Conservation (phyloP, 2,113 vertebrate genomes). For the Ammodytes dubius region DNA sequence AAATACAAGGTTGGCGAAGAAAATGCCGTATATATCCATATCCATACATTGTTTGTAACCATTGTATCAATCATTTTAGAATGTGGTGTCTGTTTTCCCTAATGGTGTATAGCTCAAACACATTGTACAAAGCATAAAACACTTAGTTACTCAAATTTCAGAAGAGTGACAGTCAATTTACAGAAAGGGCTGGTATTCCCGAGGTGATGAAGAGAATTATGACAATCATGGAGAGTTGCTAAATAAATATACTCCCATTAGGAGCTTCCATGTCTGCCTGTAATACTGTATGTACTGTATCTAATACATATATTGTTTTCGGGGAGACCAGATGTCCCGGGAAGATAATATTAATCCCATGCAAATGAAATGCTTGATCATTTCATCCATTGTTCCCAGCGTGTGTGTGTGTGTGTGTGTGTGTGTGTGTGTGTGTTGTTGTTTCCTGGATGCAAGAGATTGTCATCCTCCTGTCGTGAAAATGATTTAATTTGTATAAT, state of each 20-base stretch:
- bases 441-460: background rate
- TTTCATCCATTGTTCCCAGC: constrained; percentile 24
- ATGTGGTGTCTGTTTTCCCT: background rate
- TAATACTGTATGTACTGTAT: constrained; percentile 40
- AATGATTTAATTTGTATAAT: background rate
- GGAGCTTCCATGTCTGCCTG: background rate
- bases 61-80: background rate
- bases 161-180: background rate
- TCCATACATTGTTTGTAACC: background rate
- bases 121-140: constrained; percentile 4
- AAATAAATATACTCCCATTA: constrained; percentile 38
- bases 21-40: background rate
- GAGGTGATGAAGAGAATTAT: constrained; percentile 50
- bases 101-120: background rate
- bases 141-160: background rate
- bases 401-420: background rate
- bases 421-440: too few relatives aligned
- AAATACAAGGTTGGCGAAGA: background rate
- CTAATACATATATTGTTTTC: background rate
- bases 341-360: constrained; percentile 43
- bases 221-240: constrained; percentile 47
- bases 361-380: constrained; percentile 33
- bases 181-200: constrained; percentile 29
- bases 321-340: constrained; percentile 22
- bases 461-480: background rate